These are phyloP conservation scores for Sussaba pulchella DNA, from an alignment of 2,888 invertebrate species.

Conservation along the genomic window DNA sequence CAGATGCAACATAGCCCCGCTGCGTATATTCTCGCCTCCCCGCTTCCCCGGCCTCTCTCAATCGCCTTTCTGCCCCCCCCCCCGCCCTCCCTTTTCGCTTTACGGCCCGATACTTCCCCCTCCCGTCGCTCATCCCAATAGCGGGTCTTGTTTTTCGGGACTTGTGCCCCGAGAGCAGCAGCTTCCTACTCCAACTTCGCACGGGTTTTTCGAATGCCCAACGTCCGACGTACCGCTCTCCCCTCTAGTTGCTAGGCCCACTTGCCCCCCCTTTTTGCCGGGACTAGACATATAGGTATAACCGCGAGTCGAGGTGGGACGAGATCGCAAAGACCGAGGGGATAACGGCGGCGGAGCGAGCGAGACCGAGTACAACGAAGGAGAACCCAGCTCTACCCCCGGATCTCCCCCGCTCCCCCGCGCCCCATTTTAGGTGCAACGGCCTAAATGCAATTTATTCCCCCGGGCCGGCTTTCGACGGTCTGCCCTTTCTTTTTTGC, in stretches of 20 bases:
- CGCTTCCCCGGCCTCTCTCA: conserved; percentile 2
- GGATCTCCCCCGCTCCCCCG: conserved; percentile 63
- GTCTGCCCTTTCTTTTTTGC: conserved; percentile 67
- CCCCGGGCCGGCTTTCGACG: conserved; percentile 66
- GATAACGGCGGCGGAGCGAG: conserved; percentile 2
- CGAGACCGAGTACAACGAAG: conserved; percentile 33
- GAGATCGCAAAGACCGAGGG: conserved; percentile 15
- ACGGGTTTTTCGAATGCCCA: conserved; percentile 25
- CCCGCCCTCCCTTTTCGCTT: conserved; percentile 15
- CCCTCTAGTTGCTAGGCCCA: conserved; percentile 82
- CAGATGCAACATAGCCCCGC: conserved; percentile 47
- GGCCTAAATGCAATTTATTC: conserved; percentile 83
- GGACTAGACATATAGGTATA: conserved; percentile 74
- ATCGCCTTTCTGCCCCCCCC: not conserved
- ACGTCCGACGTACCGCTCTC: conserved; percentile 54
- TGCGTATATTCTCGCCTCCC: conserved; percentile 44
- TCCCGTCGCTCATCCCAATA: too few relatives aligned
- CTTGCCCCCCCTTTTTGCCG: conserved; percentile 76
- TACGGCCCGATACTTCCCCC: not conserved
- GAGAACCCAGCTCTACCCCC: conserved; percentile 67
- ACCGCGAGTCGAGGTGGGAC: conserved; percentile 21
- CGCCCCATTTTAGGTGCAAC: conserved; percentile 80
- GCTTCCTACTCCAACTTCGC: conserved; percentile 42
- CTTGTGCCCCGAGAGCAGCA: conserved; percentile 3
- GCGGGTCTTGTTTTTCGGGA: too few relatives aligned